phyloP scores from a whole-genome alignment of 2,113 vertebrate species.

The Lepisosteus oculatus region DNA sequence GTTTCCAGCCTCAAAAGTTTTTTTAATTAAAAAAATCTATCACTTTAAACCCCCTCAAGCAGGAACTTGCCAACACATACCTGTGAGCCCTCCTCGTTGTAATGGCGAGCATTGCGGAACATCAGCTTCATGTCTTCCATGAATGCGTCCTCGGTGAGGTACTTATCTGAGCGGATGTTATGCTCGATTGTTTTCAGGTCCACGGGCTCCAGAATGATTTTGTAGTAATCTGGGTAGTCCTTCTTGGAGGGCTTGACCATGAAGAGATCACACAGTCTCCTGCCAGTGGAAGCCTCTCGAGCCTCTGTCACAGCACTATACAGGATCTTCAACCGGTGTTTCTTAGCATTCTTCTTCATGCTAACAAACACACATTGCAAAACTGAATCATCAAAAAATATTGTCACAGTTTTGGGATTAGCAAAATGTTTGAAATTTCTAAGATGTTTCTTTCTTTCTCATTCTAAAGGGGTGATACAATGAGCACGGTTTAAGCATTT shows the following conservation, averaged over 20 bases:
- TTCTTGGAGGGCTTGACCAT: constrained; percentile 98
- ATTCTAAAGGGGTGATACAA: too few relatives aligned
- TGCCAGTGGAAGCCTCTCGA: constrained; percentile 78
- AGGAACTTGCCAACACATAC: constrained; percentile 46
- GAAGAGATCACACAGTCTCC: constrained; percentile 91
- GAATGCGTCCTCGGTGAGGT: constrained; percentile 84
- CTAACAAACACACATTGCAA: constrained; percentile 26
- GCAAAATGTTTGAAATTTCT: too few relatives aligned
- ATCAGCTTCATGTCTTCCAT: constrained; percentile 94
- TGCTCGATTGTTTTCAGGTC: constrained; percentile 93
- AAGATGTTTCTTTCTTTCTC: too few relatives aligned
- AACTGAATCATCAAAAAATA: too few relatives aligned
- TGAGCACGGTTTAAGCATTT: too few relatives aligned
- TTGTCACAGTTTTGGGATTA: too few relatives aligned
- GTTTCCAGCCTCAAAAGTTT: too few relatives aligned
- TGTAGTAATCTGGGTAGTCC: constrained; percentile 98
- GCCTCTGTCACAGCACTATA: constrained; percentile 84
- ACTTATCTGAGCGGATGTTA: constrained; percentile 94
- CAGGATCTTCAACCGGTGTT: constrained; percentile 92
- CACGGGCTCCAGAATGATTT: constrained; percentile 97
- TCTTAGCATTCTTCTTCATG: constrained; percentile 94
- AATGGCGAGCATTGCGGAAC: constrained; percentile 96
- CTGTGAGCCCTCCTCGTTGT: constrained; percentile 97
- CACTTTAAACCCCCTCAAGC: too few relatives aligned
- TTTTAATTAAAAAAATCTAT: too few relatives aligned